Conservation (phyloP, 2,888 invertebrate species). For the Acleris sparsana region DNA sequence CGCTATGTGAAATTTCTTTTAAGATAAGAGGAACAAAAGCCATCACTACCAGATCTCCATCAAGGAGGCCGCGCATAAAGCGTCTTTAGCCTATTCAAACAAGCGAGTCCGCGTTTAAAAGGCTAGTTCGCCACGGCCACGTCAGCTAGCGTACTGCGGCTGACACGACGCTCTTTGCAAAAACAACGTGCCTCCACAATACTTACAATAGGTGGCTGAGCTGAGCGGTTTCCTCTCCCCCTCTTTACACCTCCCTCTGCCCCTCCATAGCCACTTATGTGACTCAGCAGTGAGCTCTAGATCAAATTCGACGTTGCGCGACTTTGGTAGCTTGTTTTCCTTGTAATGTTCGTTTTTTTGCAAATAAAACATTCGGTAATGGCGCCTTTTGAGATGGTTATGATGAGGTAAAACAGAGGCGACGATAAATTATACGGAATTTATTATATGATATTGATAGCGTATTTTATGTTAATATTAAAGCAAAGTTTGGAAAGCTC, state of each 20-base stretch:
- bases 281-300: constrained; percentile 74
- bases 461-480: neutral
- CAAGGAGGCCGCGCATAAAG: constrained; percentile 25
- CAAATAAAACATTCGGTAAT: constrained; percentile 65
- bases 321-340: constrained; percentile 73
- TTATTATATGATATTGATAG: neutral
- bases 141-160: constrained; percentile 61
- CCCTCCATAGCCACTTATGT: constrained; percentile 63
- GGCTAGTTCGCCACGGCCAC: constrained; percentile 55
- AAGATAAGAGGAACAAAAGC: constrained; percentile 15
- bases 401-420: constrained; percentile 49
- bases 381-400: constrained; percentile 61
- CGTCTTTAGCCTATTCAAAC: constrained; percentile 34
- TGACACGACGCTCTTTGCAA: constrained; percentile 74
- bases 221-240: constrained; percentile 62
- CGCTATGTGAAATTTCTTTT: constrained; percentile 4
- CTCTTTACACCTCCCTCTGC: constrained; percentile 41
- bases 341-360: constrained; percentile 63
- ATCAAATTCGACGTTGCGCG: constrained; percentile 74
- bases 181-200: constrained; percentile 77
- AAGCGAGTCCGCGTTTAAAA: constrained; percentile 40
- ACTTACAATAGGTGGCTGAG: constrained; percentile 76
- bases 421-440: constrained; percentile 32
- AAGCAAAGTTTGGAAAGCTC: constrained; percentile 9
- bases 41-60: constrained; percentile 24